phyloP scores from a whole-genome alignment of 2,797 vertebrate genomes.

The Peromyscus melanophrys region DNA sequence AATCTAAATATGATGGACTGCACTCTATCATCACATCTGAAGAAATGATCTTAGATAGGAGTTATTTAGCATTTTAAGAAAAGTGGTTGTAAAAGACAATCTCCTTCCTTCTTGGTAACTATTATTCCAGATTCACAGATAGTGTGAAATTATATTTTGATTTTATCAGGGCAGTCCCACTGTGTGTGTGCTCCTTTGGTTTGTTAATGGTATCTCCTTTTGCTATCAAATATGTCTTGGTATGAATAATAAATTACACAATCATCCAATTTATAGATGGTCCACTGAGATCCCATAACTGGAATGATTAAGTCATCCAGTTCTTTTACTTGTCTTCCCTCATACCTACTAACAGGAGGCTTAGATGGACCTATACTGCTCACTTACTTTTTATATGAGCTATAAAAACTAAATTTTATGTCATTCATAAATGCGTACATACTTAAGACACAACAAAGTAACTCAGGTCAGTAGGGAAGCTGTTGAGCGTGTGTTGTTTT shows the following conservation, averaged over 20 bases:
- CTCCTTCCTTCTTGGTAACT: constrained; percentile 51
- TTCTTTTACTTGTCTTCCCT: not conserved
- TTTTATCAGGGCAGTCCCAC: not conserved
- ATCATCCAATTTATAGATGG: not conserved
- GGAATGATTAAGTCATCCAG: not conserved
- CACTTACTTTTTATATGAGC: not conserved
- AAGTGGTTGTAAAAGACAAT: constrained; percentile 36
- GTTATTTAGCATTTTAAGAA: constrained; percentile 57
- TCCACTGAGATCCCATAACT: not conserved
- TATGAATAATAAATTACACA: not conserved
- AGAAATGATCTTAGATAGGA: constrained; percentile 49
- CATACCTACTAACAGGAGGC: not conserved
- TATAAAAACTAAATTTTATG: not conserved
- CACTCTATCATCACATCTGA: constrained; percentile 41
- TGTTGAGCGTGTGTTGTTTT: constrained; percentile 28
- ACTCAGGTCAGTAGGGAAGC: not conserved
- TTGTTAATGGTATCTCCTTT: not conserved
- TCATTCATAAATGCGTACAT: not conserved
- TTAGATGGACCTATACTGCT: constrained; percentile 3
- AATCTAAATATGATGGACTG: constrained; percentile 60
- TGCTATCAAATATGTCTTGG: not conserved
- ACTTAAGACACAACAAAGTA: not conserved
- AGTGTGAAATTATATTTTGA: not conserved
- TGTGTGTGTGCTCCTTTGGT: not conserved
- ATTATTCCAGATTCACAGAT: constrained; percentile 37